Base-by-base conservation (phyloP, 2,888 invertebrate species). In the Xylocampa areola region DNA sequence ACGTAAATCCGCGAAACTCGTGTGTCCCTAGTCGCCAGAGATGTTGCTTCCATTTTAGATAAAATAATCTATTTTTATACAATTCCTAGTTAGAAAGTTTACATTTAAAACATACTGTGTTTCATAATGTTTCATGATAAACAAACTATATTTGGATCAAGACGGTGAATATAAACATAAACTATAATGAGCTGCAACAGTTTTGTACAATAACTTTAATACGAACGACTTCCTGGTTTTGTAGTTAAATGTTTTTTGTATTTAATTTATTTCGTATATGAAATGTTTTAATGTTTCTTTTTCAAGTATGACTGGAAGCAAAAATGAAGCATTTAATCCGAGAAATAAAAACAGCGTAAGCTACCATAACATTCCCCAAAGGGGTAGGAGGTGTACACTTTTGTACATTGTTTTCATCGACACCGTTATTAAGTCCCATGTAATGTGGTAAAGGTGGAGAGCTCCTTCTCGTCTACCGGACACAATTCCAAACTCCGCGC, bases 141-240 rank as follows among this genome's bases (percentile, higher is more conserved):
- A 73, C 69, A 68, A 53, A 49, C 70, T 73, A 73, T 67, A 67
- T 73, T 58, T 43, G 60, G 63, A 57, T 52, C 43, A 50, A 65
- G 40, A 41, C 47, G 49, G 54, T 50, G 36, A 51, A 49, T 63
- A 53, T 59, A 70, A 50, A 73, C 63, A 70, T 4, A 16, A 5
- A n/a, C 30, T 23, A 11, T 66, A 68, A 68, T 51, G 54, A 65
- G 54, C 16, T 48, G 61, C 62, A 65, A 68, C 68, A 53, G 65
- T 49, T 54, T 54, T 41, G 33, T 45, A 54, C 68, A 68, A 65
- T 65, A 68, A 61, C 54, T 64, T 64, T 53, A 27, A 48, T 64
- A 32, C 41, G 6, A 48, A 52, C 30, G 25, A 44, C 61, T 67
- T 67, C 64, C 64, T 54, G 68, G 49, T 52, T 43, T 45, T 54